phyloP scores from a whole-genome alignment of 1,140 invertebrate genomes.

The Drosophila tropicalis region DNA sequence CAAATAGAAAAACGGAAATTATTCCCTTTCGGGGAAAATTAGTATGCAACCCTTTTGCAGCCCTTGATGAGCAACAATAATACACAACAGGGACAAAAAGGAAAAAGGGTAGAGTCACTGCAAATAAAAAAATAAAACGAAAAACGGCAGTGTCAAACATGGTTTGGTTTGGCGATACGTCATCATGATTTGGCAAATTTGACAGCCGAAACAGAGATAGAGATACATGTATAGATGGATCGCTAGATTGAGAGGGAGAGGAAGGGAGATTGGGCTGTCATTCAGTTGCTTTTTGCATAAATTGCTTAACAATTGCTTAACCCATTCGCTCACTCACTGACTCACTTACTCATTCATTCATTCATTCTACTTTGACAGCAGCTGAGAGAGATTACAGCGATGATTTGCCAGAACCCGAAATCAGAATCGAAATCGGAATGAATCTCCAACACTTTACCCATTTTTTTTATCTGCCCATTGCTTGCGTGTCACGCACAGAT shows the following conservation, averaged over 20 bases:
- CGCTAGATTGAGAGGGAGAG: background rate
- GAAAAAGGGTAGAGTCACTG: slow-evolving; percentile 1
- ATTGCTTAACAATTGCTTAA: slow-evolving; percentile 66
- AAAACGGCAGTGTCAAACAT: slow-evolving; percentile 67
- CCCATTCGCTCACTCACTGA: slow-evolving; percentile 24
- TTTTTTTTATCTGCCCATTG: background rate
- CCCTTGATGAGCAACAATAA: slow-evolving; percentile 18
- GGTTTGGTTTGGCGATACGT: slow-evolving; percentile 68
- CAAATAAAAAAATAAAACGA: slow-evolving; percentile 14
- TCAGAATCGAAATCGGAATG: slow-evolving; percentile 29
- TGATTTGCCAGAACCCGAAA: slow-evolving; percentile 65
- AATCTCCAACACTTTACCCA: slow-evolving; percentile 50
- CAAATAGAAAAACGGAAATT: slow-evolving; percentile 25
- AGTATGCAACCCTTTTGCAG: slow-evolving; percentile 61
- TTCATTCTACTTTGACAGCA: slow-evolving; percentile 61
- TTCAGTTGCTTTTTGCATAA: slow-evolving; percentile 60
- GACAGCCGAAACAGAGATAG: slow-evolving; percentile 58
- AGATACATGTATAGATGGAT: background rate
- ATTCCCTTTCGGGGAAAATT: slow-evolving; percentile 37
- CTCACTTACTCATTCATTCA: slow-evolving; percentile 41
- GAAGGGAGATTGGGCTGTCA: slow-evolving; percentile 20
- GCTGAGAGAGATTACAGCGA: slow-evolving; percentile 69
- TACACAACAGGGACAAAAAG: background rate
- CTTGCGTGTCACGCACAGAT: slow-evolving; percentile 70
- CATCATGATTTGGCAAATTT: slow-evolving; percentile 80